These are phyloP conservation scores for Chamaea fasciata DNA, from an alignment of 2,113 vertebrate genomes.

Conservation along the genomic window DNA sequence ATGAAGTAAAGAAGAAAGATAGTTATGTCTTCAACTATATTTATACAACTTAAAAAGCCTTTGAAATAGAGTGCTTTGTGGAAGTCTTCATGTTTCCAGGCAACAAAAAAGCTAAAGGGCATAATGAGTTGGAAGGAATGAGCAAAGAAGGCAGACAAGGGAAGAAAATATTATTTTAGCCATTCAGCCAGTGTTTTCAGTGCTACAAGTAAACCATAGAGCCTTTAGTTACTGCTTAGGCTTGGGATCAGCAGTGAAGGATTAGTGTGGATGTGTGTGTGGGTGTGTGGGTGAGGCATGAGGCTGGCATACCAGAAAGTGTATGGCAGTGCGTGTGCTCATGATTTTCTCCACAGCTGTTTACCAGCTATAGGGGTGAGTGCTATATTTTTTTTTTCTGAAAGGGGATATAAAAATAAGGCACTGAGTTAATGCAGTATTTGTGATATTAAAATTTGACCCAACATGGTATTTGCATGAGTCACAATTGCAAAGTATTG, in stretches of 20 bases:
- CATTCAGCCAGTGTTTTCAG: constrained; percentile 67
- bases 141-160: neutral
- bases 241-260: constrained; percentile 50
- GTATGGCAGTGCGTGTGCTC: constrained; percentile 17
- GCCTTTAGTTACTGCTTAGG: constrained; percentile 55
- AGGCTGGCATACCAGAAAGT: constrained; percentile 23
- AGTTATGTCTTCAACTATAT: constrained; percentile 68
- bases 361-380: constrained; percentile 51
- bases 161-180: constrained; percentile 51
- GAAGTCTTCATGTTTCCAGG: constrained; percentile 52
- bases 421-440: constrained; percentile 73
- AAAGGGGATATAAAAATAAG: constrained; percentile 72
- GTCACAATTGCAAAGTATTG: constrained; percentile 64
- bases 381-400: constrained; percentile 68
- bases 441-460: constrained; percentile 69
- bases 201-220: constrained; percentile 60
- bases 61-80: constrained; percentile 46
- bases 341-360: constrained; percentile 69
- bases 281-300: neutral
- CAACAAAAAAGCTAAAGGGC: constrained; percentile 37
- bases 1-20: constrained; percentile 45
- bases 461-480: constrained; percentile 71
- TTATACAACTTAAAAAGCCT: constrained; percentile 65
- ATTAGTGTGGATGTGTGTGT: neutral
- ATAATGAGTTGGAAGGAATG: neutral